Base-by-base conservation (phyloP, 2,888 invertebrate genomes). In the Eumerus sabulonum region DNA sequence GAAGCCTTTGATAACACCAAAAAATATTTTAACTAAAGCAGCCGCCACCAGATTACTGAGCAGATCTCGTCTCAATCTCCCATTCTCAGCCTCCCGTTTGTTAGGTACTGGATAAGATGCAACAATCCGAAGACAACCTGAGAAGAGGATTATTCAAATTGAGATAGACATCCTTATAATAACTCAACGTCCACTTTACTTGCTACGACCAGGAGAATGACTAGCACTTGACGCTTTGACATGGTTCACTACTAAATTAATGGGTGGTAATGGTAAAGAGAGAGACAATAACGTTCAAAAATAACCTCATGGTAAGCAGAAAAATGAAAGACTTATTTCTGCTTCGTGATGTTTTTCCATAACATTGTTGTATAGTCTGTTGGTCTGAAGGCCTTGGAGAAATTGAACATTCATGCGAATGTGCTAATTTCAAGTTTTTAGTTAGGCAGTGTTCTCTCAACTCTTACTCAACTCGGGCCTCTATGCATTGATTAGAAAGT, bases 161-260 rank as follows among this genome's bases (percentile, higher is more conserved):
- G 16, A 11, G 7, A 40, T 12, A 42, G 12, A 56, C 38, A 12
- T 9, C 38, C 14, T 36, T 27, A 27, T n/a, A n/a, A n/a, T n/a
- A 27, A 27, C 7, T 27, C 27, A 7, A 27, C 7, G 7, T 27
- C 40, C n/a, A 9, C 12, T 54, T 40, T 48, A 60, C 60, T 38
- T 48, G 14, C n/a, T 17, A 17, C 13, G 9, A 60, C 36, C 5
- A 47, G 2, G n/a, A 60, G 38, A 36, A 60, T 48, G 36, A 50
- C 36, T 5, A 38, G 9, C 14, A 50, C 36, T 38, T 47, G 36
- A 50, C 38, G 5, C 48, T 40, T 48, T 48, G 38, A 36, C 60
- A 48, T 60, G 60, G 48, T 35, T 38, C 13, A 19, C 13, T 19
- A 13, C 17, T 17, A 48, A 60, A 60, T 48, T 47, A 48, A 14